Evolutionary conservation across 2,113 vertebrate species (phyloP).

Genomic region (Hemicordylus capensis): DNA sequence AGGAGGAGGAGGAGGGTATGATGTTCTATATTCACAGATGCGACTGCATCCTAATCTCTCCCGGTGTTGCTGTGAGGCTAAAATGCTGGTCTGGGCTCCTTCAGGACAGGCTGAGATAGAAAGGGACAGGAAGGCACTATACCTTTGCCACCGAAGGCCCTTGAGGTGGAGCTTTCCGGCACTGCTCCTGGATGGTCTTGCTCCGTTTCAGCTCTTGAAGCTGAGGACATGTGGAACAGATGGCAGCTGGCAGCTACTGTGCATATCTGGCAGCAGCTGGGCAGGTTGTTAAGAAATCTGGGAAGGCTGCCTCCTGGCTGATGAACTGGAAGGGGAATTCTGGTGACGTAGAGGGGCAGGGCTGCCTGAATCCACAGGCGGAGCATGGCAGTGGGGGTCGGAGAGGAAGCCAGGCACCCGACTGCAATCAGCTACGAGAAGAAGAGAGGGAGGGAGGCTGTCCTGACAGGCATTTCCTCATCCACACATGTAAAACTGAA

Average conservation of each 20-base stretch:
- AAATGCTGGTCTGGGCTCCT: too few species aligned
- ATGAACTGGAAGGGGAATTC: conserved; percentile 28
- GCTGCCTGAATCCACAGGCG: background rate
- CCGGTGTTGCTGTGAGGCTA: too few species aligned
- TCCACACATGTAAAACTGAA: too few species aligned
- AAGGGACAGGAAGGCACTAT: too few species aligned
- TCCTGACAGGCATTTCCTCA: background rate
- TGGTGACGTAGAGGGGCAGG: conserved; percentile 7
- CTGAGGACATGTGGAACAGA: background rate
- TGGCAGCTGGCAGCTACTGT: background rate
- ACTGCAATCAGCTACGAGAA: rapidly evolving
- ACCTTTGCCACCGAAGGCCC: too few species aligned
- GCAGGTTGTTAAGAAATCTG: conserved; percentile 58
- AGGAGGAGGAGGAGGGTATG: too few species aligned
- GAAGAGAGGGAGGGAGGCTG: background rate
- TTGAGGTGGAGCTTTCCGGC: background rate
- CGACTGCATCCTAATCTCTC: too few species aligned
- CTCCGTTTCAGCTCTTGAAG: background rate
- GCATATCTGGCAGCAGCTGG: conserved; percentile 40
- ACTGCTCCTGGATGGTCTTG: too few species aligned
- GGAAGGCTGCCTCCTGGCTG: conserved; percentile 39
- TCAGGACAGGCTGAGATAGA: too few species aligned
- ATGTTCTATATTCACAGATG: too few species aligned
- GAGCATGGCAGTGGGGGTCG: conserved; percentile 10
- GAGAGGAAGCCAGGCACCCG: background rate